Base-by-base conservation (phyloP, 2,113 vertebrate species). In the Triplophysa dalaica region DNA sequence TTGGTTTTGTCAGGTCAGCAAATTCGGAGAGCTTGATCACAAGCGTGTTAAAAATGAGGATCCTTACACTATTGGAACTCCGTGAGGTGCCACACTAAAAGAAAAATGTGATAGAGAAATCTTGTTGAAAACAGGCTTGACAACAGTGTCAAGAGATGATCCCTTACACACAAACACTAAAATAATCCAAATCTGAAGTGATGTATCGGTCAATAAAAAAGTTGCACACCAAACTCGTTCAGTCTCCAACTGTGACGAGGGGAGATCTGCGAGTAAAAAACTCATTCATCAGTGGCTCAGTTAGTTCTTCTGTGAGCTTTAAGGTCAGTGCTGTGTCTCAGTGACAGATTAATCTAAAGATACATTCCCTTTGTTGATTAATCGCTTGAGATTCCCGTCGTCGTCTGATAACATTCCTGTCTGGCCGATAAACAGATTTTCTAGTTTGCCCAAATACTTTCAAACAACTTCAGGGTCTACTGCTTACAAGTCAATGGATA, bases 21-120 rank as follows among this genome's bases (percentile, higher is more conserved):
- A 80, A 17, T 43, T 33, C 52, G 33, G 8, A 63, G 43, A 52
- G 43, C 68, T 79, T 45, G 62, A 73, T 77, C 54, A 69, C 14
- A 48, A 12, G n/a, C 14, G 64, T 38, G 38, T 61, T 69, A 60
- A 78, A 24, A 78, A 69, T 41, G 19, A 48, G 24, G 69, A 66
- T 19, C 24, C 24, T 2, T 26, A 73, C 54, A 60, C 19, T 43
- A 8, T 2, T 41, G n/a, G 54, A 41, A 60, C 70, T 73, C 54
- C 14, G n/a, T 56, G n/a, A 43, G 38, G 54, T 58, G 8, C 54
- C 21, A 58, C 60, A 73, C 19, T 24, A 33, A 70, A 17, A 33
- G 24, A 70, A 29, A 4, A 1, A 10, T 33, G 21, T 14, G 4
- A 8, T n/a, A 1, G 19, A 33, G 29, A 33, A 33, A 33, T 33